Percentiles rank a stretch among this genome's conserved stretches.
Evolutionary conservation across 2,888 invertebrate genomes (phyloP).

Genomic region (Rhogogaster chlorosoma): DNA sequence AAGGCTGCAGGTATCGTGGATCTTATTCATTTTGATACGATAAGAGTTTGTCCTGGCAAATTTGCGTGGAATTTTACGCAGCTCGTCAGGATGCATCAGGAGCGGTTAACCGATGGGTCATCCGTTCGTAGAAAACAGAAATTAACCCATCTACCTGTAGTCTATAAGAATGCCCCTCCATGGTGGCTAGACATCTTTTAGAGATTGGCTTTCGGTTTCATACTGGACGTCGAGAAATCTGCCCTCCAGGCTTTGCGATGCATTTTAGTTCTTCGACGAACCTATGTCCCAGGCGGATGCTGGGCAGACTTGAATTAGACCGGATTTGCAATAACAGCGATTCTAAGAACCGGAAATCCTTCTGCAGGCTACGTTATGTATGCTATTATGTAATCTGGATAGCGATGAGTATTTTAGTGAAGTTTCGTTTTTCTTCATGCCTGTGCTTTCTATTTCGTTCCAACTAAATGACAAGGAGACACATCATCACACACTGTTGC

Average conservation of each 20-base stretch:
- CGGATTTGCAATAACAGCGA: background rate
- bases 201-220: slow-evolving; percentile 19
- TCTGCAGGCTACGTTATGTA: background rate
- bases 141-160: background rate
- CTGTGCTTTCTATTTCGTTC: background rate
- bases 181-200: background rate
- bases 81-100: background rate
- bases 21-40: background rate
- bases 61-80: background rate
- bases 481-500: background rate
- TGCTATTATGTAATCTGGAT: slow-evolving; percentile 1
- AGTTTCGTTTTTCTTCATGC: background rate
- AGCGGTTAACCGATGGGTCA: background rate
- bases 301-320: slow-evolving; percentile 2
- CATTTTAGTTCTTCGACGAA: slow-evolving; percentile 22
- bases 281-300: background rate
- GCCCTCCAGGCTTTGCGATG: slow-evolving; percentile 25
- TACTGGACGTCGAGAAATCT: slow-evolving; percentile 25
- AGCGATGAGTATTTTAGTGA: background rate
- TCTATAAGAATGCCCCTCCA: background rate
- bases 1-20: background rate
- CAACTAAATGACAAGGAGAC: background rate
- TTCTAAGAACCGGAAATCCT: slow-evolving; percentile 11
- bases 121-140: slow-evolving; percentile 9
- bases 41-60: background rate